Conservation (phyloP, 2,888 invertebrate genomes). For the Abrostola tripartita region DNA sequence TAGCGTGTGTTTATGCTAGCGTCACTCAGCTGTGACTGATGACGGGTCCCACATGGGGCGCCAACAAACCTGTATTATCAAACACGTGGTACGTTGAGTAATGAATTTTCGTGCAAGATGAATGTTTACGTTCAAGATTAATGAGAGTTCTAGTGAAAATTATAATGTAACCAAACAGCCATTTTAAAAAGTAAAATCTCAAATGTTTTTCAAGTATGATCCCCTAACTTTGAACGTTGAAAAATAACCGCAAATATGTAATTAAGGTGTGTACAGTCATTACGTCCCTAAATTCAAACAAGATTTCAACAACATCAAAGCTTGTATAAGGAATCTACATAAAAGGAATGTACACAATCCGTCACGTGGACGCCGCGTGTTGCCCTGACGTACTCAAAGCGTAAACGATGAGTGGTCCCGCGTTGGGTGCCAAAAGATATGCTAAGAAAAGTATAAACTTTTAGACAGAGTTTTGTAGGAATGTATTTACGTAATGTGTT, state of each 20-base stretch:
- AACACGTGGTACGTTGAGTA: conserved; percentile 32
- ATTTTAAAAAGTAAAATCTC: conserved; percentile 9
- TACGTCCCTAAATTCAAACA: conserved; percentile 41
- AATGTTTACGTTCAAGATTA: conserved; percentile 29
- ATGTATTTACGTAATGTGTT: not conserved
- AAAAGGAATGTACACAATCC: conserved; percentile 27
- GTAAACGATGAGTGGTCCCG: conserved; percentile 2
- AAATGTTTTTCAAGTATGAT: not conserved
- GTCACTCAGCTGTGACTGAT: conserved; percentile 45
- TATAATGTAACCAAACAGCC: not conserved
- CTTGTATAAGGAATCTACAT: conserved; percentile 9
- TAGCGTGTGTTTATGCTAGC: conserved; percentile 32
- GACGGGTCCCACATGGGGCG: conserved; percentile 7
- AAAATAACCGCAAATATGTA: conserved; percentile 28
- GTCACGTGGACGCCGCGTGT: conserved; percentile 47
- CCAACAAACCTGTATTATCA: conserved; percentile 8
- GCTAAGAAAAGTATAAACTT: not conserved
- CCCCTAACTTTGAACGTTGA: not conserved
- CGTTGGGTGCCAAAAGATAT: conserved; percentile 12
- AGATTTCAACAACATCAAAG: conserved; percentile 40
- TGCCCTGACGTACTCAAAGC: not conserved
- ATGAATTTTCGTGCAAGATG: conserved; percentile 29
- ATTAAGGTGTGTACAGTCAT: conserved; percentile 34
- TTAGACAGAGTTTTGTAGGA: not conserved
- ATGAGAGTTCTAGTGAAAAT: conserved; percentile 8